Evolutionary conservation across 2,888 invertebrate genomes (phyloP), one percentile per base, ranked within the genome.

Genomic region (Miltochrista miniata): DNA sequence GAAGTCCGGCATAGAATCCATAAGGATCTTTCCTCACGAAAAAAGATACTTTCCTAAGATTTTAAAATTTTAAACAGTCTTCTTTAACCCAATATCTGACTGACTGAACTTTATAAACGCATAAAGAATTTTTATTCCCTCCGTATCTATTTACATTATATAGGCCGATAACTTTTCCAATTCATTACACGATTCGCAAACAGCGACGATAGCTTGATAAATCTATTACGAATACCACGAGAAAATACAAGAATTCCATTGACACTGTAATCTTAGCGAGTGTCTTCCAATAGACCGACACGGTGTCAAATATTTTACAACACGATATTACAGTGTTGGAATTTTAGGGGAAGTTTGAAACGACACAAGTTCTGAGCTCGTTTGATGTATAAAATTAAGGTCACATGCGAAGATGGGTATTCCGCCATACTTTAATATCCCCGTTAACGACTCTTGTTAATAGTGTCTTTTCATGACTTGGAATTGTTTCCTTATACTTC

Each of bases 271-370:
- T 70, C 59, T 59, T 60, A 64, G 62, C 65, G 57, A 56, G 58
- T 56, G 57, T 58, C 61, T 64, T 69, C 48, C 53, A 34, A 56
- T 42, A 50, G 69, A 70, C 61, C 74, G 73, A 72, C 75, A 76
- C 48, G 68, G 67, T 70, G 56, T 64, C 68, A 70, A 81, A 83
- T 81, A 81, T 79, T 79, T 80, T 61, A 68, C 65, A 60, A 51
- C 54, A 60, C 62, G 64, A 59, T 64, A 64, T 67, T 67, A 58
- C 72, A 72, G 66, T 64, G 64, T 56, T 63, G 73, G 73, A 76
- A 78, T 81, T 77, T 76, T 70, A 72, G 64, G 60, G 62, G 74
- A 79, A 72, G 75, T 79, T 78, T 59, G 64, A 81, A 84, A 81
- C 74, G 77, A 78, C 67, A 61, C 67, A 79, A 83, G 76, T 84